Base-by-base conservation (phyloP, 2,113 vertebrate species). In the Scalopus aquaticus region DNA sequence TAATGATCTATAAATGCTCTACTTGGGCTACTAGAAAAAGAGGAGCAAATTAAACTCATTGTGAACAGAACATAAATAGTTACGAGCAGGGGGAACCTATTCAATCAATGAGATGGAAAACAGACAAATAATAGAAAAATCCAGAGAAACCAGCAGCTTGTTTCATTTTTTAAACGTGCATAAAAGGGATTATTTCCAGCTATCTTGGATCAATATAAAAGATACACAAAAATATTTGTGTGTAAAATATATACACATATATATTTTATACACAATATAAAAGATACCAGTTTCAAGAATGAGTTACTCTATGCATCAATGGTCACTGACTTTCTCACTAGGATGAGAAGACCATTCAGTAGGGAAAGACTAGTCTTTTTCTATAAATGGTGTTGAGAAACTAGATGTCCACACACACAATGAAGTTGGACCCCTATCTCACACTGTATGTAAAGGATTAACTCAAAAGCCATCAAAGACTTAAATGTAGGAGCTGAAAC, bases 31-130 rank as follows among this genome's bases (percentile, higher is more conserved):
- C 2, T 3, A 95, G 35, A 90, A 80, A 62, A 80, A 89, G 44
- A 84, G 46, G 17, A 89, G 28, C 35, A 85, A 62, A 60, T n/a
- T 80, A 93, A 81, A 85, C 35, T 90, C 39, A 74, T 3, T 76
- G n/a, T 88, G 58, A 85, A 24, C 51, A 62, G 22, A 35, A 58
- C 9, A 73, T 60, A 90, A 81, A 80, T 80, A 58, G 15, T 76
- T 86, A 87, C 32, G 4, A 81, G 51, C 74, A 93, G 26, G 90
- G 90, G 81, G 15, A 51, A 51, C 49, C 49, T 17, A 51, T 17
- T 51, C 2, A 51, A 81, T 93, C 74, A 93, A 28, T 90, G 60
- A 90, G 86, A 82, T 82, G 44, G 69, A 81, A 87, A 86, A 69
- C 20, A 85, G 84, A 76, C 17, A 78, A 62, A 51, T 85, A 69